A percentile compares a stretch with the other conserved stretches of the same genome.
Evolutionary conservation across 2,888 invertebrate species (phyloP).

Genomic region (Drosophila engyochracea): DNA sequence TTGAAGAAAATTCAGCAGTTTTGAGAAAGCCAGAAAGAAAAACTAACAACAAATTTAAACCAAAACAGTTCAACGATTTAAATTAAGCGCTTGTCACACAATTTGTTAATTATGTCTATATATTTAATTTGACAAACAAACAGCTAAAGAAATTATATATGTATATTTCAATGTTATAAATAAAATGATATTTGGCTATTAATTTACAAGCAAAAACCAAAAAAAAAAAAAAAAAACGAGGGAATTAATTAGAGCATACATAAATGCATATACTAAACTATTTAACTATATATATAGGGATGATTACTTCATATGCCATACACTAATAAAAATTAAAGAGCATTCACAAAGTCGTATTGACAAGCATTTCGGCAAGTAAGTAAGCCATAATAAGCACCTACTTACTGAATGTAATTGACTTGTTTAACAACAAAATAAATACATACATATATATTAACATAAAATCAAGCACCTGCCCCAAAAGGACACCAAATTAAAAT

Average conservation of each 20-base stretch:
- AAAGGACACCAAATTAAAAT: constrained; percentile 39
- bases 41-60: constrained; percentile 27
- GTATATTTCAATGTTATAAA: constrained; percentile 74
- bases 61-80: constrained; percentile 76
- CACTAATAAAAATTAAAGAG: constrained; percentile 11
- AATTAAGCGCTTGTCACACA: constrained; percentile 73
- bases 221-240: background rate
- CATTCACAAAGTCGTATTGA: constrained; percentile 21
- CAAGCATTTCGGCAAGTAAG: constrained; percentile 23
- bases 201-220: constrained; percentile 25
- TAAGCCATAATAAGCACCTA: constrained; percentile 20
- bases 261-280: constrained; percentile 45
- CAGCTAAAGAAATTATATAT: constrained; percentile 55
- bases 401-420: constrained; percentile 55
- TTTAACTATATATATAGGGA: constrained; percentile 49
- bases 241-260: constrained; percentile 50
- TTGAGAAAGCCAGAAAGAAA: background rate
- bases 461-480: constrained; percentile 73
- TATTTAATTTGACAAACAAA: constrained; percentile 36
- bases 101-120: constrained; percentile 59
- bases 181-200: constrained; percentile 54
- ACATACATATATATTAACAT: constrained; percentile 54
- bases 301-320: constrained; percentile 30
- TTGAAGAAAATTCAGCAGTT: constrained; percentile 27
- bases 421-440: constrained; percentile 39